Conservation (phyloP, 2,113 vertebrate species). For the Bos taurus region ARS-UCD2.0 NC_037349.1:52587001-52587500, state of each 20-base stretch:
- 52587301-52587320: not conserved
- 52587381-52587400: not conserved
- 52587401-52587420: not conserved
- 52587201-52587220: not conserved
- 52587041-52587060: not conserved
- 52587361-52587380: not conserved
- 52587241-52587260: not conserved
- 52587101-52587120: no score
- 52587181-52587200: no score
- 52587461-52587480: not conserved
- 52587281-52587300: not conserved
- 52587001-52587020: not conserved
- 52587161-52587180: no score
- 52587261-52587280: not conserved
- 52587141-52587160: no score
- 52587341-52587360: not conserved
- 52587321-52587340: not conserved
- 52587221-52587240: not conserved
- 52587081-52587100: no score
- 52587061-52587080: no score
- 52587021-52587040: not conserved
- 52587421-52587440: not conserved
- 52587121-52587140: no score
- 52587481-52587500: fast-evolving
- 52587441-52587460: not conserved